Evolutionary conservation across 2,888 invertebrate species (phyloP).

Genomic region (Zhuqinia jingwanae): DNA sequence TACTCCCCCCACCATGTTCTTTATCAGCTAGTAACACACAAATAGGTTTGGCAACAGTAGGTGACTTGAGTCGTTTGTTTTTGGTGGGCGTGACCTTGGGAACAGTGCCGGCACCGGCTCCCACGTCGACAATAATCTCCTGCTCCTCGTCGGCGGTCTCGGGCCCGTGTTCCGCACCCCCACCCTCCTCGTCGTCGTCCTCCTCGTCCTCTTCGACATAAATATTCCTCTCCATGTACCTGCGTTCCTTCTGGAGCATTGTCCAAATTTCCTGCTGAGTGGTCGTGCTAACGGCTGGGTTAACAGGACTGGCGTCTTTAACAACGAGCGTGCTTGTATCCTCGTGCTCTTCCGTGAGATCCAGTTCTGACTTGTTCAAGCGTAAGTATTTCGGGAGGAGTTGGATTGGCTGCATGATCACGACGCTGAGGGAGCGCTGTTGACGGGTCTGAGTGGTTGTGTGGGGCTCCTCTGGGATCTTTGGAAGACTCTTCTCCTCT

Average conservation of each 20-base stretch:
- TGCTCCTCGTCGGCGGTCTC: no score
- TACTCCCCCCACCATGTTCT: constrained; percentile 69
- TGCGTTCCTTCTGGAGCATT: constrained; percentile 77
- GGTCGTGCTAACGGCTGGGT: constrained; percentile 70
- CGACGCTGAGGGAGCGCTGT: constrained; percentile 42
- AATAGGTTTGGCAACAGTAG: constrained; percentile 78
- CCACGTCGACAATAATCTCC: constrained; percentile 80
- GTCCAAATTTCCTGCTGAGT: constrained; percentile 78
- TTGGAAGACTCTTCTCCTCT: constrained; percentile 76
- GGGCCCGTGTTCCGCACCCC: no score
- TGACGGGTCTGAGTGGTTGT: not conserved
- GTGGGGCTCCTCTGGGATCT: constrained; percentile 68
- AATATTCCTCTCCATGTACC: constrained; percentile 77
- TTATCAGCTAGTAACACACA: constrained; percentile 46
- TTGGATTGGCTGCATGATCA: constrained; percentile 66
- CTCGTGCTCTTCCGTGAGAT: constrained; percentile 51
- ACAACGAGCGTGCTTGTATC: constrained; percentile 46
- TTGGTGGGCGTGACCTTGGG: not conserved
- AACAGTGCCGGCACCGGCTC: not conserved
- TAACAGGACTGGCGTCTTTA: constrained; percentile 32
- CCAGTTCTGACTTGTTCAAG: constrained; percentile 71
- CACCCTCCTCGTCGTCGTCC: constrained; percentile 78
- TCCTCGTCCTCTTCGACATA: constrained; percentile 77
- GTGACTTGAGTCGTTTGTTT: constrained; percentile 74
- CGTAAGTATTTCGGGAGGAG: constrained; percentile 63